These are phyloP conservation scores for Eptesicus fuscus DNA, from an alignment of 2,113 vertebrate genomes.

Conservation along the genomic window DNA sequence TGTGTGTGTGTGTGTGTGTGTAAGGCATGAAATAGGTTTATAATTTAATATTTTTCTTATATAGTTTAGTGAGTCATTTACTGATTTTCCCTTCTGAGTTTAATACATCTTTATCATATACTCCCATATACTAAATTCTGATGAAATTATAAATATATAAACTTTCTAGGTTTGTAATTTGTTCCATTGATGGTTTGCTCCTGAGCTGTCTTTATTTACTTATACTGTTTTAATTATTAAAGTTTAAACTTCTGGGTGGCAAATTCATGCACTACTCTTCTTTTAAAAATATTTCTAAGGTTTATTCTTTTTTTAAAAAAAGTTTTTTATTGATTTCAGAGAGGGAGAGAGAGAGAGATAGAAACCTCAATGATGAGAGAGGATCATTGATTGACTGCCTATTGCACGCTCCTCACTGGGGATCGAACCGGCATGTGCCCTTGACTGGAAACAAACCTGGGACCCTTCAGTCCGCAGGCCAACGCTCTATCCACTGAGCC, in stretches of 20 bases:
- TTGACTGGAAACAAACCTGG: no score
- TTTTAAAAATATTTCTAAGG: background rate
- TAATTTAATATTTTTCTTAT: slow-evolving; percentile 18
- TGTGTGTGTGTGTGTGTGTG: background rate
- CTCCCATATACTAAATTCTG: background rate
- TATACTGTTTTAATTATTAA: background rate
- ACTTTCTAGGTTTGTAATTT: slow-evolving; percentile 1
- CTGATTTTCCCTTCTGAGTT: slow-evolving; percentile 25
- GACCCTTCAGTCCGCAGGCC: no score
- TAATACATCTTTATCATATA: background rate
- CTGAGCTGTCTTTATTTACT: background rate
- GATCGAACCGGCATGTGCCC: no score
- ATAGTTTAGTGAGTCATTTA: background rate
- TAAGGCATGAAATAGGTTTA: background rate
- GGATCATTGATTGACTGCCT: no score
- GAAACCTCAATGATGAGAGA: no score
- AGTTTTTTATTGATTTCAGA: no score
- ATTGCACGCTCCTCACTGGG: no score
- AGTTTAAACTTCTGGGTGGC: slow-evolving; percentile 25
- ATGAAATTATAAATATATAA: background rate
- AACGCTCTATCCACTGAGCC: no score
- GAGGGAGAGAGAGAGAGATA: no score
- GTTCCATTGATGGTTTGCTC: background rate
- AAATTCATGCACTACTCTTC: background rate
- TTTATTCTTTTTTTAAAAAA: no score